A percentile compares a stretch with the other conserved stretches of the same genome.
phyloP scores from a whole-genome alignment of 1,140 invertebrate genomes.

The Pristionchus pacificus region DNA sequence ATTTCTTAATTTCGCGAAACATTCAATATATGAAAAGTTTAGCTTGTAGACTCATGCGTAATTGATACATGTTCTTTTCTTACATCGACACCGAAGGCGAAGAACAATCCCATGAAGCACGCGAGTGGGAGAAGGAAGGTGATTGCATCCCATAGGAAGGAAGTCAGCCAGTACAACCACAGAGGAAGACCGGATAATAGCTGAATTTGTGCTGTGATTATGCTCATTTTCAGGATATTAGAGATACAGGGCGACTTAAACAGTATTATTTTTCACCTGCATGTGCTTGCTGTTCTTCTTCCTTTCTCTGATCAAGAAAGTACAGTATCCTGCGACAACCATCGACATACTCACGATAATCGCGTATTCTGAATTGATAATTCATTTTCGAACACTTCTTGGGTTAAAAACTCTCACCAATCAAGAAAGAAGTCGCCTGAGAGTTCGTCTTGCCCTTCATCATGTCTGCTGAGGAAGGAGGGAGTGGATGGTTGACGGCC shows the following conservation, averaged over 20 bases:
- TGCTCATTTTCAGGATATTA: too few relatives aligned
- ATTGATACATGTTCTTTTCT: too few relatives aligned
- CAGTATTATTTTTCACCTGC: too few relatives aligned
- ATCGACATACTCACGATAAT: conserved; percentile 33
- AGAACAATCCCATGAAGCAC: conserved; percentile 29
- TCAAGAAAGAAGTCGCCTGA: conserved; percentile 22
- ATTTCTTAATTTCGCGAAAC: too few relatives aligned
- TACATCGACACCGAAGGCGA: conserved; percentile 30
- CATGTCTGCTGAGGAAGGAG: conserved; percentile 23
- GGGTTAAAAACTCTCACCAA: neutral
- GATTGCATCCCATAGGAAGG: conserved; percentile 58
- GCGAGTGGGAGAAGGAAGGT: conserved; percentile 29
- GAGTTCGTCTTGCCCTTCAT: conserved; percentile 24
- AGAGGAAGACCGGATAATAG: conserved; percentile 30
- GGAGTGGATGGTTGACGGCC: conserved; percentile 36
- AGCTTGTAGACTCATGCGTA: too few relatives aligned
- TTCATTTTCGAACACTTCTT: too few relatives aligned
- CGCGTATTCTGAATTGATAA: conserved; percentile 4
- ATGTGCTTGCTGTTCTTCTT: conserved; percentile 41
- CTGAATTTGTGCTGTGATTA: neutral
- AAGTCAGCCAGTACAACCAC: conserved; percentile 37
- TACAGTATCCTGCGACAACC: conserved; percentile 32
- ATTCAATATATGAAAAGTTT: too few relatives aligned
- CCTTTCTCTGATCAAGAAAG: conserved; percentile 35
- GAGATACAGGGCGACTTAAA: too few relatives aligned